Evolutionary conservation across 2,113 vertebrate species (phyloP), one percentile per base, ranked within the genome.

Genomic region (Paracanthobrama guichenoti): DNA sequence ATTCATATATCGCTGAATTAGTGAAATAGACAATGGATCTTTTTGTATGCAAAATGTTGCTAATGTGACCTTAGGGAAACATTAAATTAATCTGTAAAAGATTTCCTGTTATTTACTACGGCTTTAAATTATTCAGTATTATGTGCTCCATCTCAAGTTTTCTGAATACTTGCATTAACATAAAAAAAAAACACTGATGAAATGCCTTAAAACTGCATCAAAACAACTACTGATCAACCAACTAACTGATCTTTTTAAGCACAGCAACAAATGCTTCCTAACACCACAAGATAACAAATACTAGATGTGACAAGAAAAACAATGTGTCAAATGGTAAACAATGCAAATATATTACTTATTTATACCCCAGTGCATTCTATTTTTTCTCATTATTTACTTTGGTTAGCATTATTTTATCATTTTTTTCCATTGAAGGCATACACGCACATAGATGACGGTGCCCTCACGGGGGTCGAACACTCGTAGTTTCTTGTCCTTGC

Each of bases 401-500:
- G 59, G 9, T 26, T 24, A 60, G 59, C n/a, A n/a, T 6, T 14
- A n/a, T 42, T 13, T 14, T 2, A 22, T 9, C 22, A 16, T 35
- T 14, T 31, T 35, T 42, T 59, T 57, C 4, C 10, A 59, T 22
- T 39, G 6, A 18, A 72, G 13, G 6, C 18, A 35, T 31, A 10
- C 26, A 81, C 80, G 13, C n/a, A 82, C 48, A 42, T 9, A 2
- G 39, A 95, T 85, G 6, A 96, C 84, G n/a, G 93, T 93, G 88
- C 95, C 95, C 83, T 95, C 93, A 74, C 95, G 95, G 0, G 96
- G 95, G 88, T 97, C 95, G 3, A 97, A 90, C 84, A 97, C 59
- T 20, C 96, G 89, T 81, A 97, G 77, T 0, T 84, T 94, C 92
- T 97, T 97, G 92, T 97, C 96, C 6, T 96, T 95, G 93, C 95